Conservation (phyloP, 2,113 vertebrate genomes). For the Passer montanus region DNA sequence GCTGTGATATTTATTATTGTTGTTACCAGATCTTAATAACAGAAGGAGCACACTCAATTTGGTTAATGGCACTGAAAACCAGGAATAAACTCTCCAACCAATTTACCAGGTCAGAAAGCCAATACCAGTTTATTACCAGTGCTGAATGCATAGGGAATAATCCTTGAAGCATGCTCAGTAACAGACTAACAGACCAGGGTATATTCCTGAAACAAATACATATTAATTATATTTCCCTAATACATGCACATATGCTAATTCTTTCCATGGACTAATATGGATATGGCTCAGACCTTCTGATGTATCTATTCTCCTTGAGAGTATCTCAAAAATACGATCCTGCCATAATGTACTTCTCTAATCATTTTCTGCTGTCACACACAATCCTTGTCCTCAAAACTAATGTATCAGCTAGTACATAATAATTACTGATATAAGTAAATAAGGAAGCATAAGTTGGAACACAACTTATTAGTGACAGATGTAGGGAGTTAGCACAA, state of each 20-base stretch:
- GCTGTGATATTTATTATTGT: neutral
- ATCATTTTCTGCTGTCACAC: neutral
- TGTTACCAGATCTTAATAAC: neutral
- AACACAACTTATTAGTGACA: neutral
- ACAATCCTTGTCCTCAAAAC: neutral
- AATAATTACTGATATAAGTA: neutral
- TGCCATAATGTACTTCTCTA: neutral
- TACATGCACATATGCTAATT: neutral
- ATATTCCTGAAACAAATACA: neutral
- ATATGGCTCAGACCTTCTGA: neutral
- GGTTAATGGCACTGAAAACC: fast-evolving
- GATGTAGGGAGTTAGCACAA: neutral
- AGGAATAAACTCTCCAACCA: neutral
- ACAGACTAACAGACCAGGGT: neutral
- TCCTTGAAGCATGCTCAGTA: neutral
- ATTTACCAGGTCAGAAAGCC: neutral
- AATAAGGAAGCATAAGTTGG: neutral
- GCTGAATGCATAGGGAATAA: neutral
- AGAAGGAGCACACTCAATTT: neutral
- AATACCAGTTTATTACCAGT: neutral
- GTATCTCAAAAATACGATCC: neutral
- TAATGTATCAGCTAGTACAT: neutral
- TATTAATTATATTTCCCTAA: neutral
- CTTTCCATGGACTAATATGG: neutral
- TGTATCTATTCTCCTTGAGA: neutral